Evolutionary conservation across 2,797 vertebrate species (phyloP), one percentile per base, ranked within the genome.

Genomic region (Leptatherina wallacei): DNA sequence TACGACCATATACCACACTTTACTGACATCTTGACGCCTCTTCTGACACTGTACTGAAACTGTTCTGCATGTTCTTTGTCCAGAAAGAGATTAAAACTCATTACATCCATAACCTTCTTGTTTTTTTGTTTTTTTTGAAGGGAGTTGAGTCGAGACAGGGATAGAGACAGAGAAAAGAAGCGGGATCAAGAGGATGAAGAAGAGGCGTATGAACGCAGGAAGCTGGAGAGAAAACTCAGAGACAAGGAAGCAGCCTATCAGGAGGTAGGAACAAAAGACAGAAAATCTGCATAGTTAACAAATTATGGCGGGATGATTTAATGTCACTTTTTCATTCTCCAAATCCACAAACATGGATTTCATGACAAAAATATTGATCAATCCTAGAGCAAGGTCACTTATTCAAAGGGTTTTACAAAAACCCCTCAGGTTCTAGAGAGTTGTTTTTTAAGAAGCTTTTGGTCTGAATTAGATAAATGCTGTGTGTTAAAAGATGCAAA

Each of bases 221-320:
- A 98, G 85, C 92, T 99, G 59, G 98, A 99, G 91, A 95, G 98
- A 82, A 99, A 98, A 77, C 94, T 99, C 36, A 72, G 98, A 59
- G 98, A 99, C 85, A 99, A 99, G 85, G 98, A 99, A 91, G 96
- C 98, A 71, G 98, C 98, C 0, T 99, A 99, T 94, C 98, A 99
- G 88, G 98, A 99, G 95, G 98, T 98, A 76, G 13, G 65, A 65
- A 38, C 2, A 10, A 6, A 42, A n/a, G 6, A 52, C 38, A 11
- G n/a, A 10, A 42, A 64, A 22, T 9, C 30, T 62, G 30, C 5
- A n/a, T n/a, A n/a, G n/a, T 54, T 58, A 16, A 51, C 35, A 27
- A 13, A 55, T 12, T 7, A 27, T 12, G 22, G 5, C 13, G 4
- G 6, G 5, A 14, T 30, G 27, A 32, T 11, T 30, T 30, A 16